Evolutionary conservation across 1,140 invertebrate species (phyloP).

Genomic region (Trichonephila clavipes): DNA sequence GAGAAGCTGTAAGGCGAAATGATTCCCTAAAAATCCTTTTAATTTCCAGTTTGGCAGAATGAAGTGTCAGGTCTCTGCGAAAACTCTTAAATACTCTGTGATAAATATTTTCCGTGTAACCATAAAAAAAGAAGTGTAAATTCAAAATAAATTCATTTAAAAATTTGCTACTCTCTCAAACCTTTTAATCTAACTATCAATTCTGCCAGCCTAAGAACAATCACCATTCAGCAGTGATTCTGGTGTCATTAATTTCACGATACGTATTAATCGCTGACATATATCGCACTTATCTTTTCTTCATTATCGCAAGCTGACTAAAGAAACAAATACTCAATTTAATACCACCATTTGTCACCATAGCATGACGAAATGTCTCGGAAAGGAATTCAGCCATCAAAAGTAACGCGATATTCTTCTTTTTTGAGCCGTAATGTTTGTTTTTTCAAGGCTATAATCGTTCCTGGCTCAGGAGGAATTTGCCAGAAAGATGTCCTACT

Average conservation of each 20-base stretch:
- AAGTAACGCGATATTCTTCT: constrained; percentile 17
- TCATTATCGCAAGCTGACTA: neutral
- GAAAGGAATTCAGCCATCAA: constrained; percentile 50
- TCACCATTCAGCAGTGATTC: neutral
- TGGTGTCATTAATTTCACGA: neutral
- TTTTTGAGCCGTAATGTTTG: constrained; percentile 21
- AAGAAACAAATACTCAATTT: constrained; percentile 39
- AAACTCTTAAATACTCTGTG: too few relatives aligned
- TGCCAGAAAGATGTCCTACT: constrained; percentile 39
- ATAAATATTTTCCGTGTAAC: too few relatives aligned
- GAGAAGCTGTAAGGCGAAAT: too few relatives aligned
- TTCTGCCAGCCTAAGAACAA: neutral
- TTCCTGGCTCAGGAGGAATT: neutral
- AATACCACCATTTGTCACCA: constrained; percentile 50
- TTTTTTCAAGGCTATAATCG: constrained; percentile 49
- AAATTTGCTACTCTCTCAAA: neutral
- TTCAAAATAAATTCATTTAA: neutral
- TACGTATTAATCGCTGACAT: constrained; percentile 47
- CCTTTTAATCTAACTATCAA: neutral
- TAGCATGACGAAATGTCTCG: constrained; percentile 52
- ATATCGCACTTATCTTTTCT: constrained; percentile 37
- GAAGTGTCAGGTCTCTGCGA: too few relatives aligned
- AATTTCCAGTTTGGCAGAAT: too few relatives aligned
- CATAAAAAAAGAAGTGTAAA: too few relatives aligned
- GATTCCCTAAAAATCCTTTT: too few relatives aligned